Evolutionary conservation across 1,140 invertebrate genomes (phyloP).

Genomic region (Drosophila simulans): DNA sequence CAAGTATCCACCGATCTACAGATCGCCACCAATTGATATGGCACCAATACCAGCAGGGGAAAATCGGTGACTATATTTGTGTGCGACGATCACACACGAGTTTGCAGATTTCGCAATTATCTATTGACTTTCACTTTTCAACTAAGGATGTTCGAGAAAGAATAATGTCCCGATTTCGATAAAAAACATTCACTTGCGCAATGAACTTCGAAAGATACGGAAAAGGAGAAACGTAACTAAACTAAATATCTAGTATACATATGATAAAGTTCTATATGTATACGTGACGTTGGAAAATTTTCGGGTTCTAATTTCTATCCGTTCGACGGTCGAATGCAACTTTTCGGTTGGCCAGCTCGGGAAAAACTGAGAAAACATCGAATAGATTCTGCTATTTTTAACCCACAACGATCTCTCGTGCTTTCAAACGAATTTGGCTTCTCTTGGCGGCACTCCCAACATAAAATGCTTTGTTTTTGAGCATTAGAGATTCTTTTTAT

Average conservation of each 20-base stretch:
- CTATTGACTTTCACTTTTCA: slow-evolving; percentile 71
- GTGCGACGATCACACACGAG: slow-evolving; percentile 51
- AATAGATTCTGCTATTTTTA: slow-evolving; percentile 78
- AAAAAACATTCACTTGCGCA: neutral
- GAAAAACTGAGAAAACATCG: slow-evolving; percentile 72
- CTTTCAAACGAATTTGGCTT: neutral
- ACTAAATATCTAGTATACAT: slow-evolving; percentile 69
- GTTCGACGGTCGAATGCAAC: slow-evolving; percentile 51
- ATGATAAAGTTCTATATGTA: slow-evolving; percentile 63
- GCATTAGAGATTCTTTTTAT: slow-evolving; percentile 13
- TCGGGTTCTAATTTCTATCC: slow-evolving; percentile 50
- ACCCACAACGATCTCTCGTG: slow-evolving; percentile 21
- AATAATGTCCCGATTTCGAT: neutral
- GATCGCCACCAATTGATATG: slow-evolving; percentile 39
- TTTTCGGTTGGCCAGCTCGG: slow-evolving; percentile 73
- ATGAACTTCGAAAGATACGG: neutral
- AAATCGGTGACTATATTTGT: slow-evolving; percentile 21
- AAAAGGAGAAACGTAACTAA: slow-evolving; percentile 19
- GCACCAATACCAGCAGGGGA: slow-evolving; percentile 9
- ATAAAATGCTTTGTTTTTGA: slow-evolving; percentile 33
- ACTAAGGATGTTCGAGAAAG: neutral
- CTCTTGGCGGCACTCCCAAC: slow-evolving; percentile 28
- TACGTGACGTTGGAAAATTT: slow-evolving; percentile 66
- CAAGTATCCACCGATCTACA: slow-evolving; percentile 19
- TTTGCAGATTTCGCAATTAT: slow-evolving; percentile 73